A percentile compares a stretch with the other conserved stretches of the same genome.
phyloP scores from a whole-genome alignment of 1,140 invertebrate species.

The Stenopsyche tienmushanensis region DNA sequence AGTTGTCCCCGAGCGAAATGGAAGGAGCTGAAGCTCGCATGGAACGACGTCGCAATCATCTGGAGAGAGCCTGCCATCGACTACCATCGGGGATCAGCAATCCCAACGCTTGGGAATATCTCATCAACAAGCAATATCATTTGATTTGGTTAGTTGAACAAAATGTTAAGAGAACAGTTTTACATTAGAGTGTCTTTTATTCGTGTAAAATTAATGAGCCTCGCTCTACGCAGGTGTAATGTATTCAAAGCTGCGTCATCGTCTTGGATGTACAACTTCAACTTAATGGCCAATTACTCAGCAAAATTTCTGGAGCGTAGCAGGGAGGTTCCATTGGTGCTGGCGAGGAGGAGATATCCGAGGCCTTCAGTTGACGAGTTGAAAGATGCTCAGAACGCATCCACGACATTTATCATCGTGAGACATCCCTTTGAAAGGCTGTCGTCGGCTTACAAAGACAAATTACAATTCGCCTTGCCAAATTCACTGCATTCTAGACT shows the following conservation, averaged over 20 bases:
- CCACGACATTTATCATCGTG: slow-evolving; percentile 79
- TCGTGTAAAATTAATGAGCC: too few relatives aligned
- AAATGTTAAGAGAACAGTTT: too few relatives aligned
- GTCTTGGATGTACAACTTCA: slow-evolving; percentile 89
- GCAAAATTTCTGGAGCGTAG: slow-evolving; percentile 73
- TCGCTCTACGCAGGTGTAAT: slow-evolving; percentile 78
- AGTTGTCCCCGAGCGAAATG: slow-evolving; percentile 32
- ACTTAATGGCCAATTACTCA: slow-evolving; percentile 77
- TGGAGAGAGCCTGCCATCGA: slow-evolving; percentile 46
- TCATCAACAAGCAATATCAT: slow-evolving; percentile 76
- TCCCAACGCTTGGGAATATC: slow-evolving; percentile 81
- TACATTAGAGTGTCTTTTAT: background rate
- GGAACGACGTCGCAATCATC: slow-evolving; percentile 47
- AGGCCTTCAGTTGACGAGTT: slow-evolving; percentile 69
- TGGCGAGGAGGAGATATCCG: slow-evolving; percentile 77
- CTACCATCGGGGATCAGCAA: slow-evolving; percentile 54
- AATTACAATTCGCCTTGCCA: slow-evolving; percentile 77
- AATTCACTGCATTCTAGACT: slow-evolving; percentile 79
- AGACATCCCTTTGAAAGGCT: slow-evolving; percentile 87
- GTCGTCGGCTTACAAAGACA: slow-evolving; percentile 86
- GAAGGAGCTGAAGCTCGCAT: slow-evolving; percentile 44
- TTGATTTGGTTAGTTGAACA: slow-evolving; percentile 64
- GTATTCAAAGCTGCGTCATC: slow-evolving; percentile 85
- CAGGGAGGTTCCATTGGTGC: slow-evolving; percentile 71
- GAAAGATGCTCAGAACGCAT: slow-evolving; percentile 57